Percentiles rank a stretch among this genome's conserved stretches.
Conservation (phyloP, 1,140 invertebrate species). For the Pseudomyrmex concolor region DNA sequence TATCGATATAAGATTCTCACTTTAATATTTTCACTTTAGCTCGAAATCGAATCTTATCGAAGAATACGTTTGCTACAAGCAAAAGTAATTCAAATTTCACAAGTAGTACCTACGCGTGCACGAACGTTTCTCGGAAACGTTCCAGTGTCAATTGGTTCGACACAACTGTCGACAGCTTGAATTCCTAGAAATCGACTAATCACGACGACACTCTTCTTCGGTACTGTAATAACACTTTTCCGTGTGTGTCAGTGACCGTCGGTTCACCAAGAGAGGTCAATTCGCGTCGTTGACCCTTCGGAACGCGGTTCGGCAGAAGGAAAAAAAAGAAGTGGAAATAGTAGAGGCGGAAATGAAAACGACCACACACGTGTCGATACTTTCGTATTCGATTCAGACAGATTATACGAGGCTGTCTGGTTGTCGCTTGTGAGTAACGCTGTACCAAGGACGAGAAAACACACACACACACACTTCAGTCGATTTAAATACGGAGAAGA, state of each 20-base stretch:
- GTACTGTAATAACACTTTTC: neutral
- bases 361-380: conserved; percentile 19
- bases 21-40: too few relatives aligned
- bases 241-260: conserved; percentile 27
- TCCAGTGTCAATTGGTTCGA: neutral
- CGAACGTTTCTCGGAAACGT: neutral
- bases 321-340: conserved; percentile 1
- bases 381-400: conserved; percentile 11
- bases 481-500: conserved; percentile 13
- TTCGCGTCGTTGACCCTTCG: conserved; percentile 51
- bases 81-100: neutral
- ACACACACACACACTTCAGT: neutral
- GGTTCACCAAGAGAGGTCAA: conserved; percentile 24
- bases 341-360: conserved; percentile 7
- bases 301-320: conserved; percentile 21
- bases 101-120: too few relatives aligned
- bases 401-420: conserved; percentile 7
- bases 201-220: conserved; percentile 14
- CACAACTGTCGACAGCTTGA: neutral
- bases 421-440: conserved; percentile 34
- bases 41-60: too few relatives aligned
- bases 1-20: too few relatives aligned
- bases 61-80: too few relatives aligned
- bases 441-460: conserved; percentile 20
- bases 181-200: conserved; percentile 38